These are phyloP conservation scores for Terebella lapidaria DNA, from an alignment of 2,888 invertebrate genomes.

Conservation along the genomic window DNA sequence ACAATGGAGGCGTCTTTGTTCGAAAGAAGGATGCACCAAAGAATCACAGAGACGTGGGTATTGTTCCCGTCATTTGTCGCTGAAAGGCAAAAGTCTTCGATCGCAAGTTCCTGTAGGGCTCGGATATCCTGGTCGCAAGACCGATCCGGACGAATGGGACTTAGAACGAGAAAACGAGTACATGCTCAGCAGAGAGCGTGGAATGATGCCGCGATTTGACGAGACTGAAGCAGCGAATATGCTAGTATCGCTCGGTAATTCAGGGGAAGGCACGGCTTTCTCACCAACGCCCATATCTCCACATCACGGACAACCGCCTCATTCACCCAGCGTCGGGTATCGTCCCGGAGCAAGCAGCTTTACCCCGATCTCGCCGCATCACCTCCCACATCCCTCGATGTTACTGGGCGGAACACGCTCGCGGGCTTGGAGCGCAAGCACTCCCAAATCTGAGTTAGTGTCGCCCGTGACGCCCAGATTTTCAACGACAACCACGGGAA, in stretches of 20 bases:
- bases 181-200: constrained; percentile 74
- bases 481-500: neutral
- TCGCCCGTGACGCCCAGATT: constrained; percentile 47
- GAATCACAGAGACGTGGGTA: constrained; percentile 96
- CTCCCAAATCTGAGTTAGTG: constrained; percentile 40
- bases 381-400: constrained; percentile 29
- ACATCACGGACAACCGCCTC: constrained; percentile 26
- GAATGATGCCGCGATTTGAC: constrained; percentile 55
- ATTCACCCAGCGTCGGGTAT: constrained; percentile 59
- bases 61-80: constrained; percentile 92
- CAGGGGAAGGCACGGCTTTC: constrained; percentile 85
- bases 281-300: constrained; percentile 47
- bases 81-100: constrained; percentile 65
- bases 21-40: constrained; percentile 88
- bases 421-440: constrained; percentile 35
- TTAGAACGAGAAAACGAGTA: constrained; percentile 76
- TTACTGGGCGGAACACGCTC: constrained; percentile 39
- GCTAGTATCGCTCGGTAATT: constrained; percentile 89
- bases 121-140: constrained; percentile 46
- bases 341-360: constrained; percentile 68
- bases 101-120: constrained; percentile 7
- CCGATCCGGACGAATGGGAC: constrained; percentile 51
- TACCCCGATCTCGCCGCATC: constrained; percentile 69
- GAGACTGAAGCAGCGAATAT: constrained; percentile 96
- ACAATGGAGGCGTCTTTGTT: constrained; percentile 96